Evolutionary conservation across 2,888 invertebrate species (phyloP), one percentile per base, ranked within the genome.

Genomic region (Lucinisca nassula): DNA sequence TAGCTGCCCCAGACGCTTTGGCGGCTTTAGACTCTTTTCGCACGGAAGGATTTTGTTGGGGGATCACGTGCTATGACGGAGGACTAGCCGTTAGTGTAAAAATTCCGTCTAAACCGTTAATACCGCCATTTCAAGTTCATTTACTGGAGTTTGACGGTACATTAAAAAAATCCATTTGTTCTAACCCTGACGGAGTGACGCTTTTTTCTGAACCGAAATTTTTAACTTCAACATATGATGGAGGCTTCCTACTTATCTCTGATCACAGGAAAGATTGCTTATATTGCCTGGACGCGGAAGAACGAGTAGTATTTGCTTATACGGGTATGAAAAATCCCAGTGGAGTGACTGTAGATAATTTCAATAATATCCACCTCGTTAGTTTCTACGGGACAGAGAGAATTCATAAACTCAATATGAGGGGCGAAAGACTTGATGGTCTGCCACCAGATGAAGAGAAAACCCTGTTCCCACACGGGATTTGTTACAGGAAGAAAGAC

Each of bases 31-130:
- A 74, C 10, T 61, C 85, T 35, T 90, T 79, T 51, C 74, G 87
- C 27, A 85, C 87, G 3, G 76, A 84, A 3, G 90, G 90, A 1
- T 90, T 87, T 58, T 87, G 90, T 79, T 90, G 90, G 90, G 90
- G 90, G 14, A 79, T 90, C 70, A 87, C 90, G 30, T 85, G 87
- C 75, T 90, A 85, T 61, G 85, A 87, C 27, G 82, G 80, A 6
- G 90, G 90, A 1, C 58, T 90, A 2, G 90, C 90, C 1, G 79
- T 87, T 8, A 87, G 85, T 76, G 85, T 87, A 2, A 90, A 90
- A 74, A 80, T 87, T 30, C 51, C 79, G 14, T 38, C 80, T 0
- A 79, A 82, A 79, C 82, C 85, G 0, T 79, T 84, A 32, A 74
- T 79, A 12, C 90, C 90, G 24, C 85, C 85, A 8, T 90, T 78